Evolutionary conservation across 2,888 invertebrate genomes (phyloP).

Genomic region (Morinoia aosen): DNA sequence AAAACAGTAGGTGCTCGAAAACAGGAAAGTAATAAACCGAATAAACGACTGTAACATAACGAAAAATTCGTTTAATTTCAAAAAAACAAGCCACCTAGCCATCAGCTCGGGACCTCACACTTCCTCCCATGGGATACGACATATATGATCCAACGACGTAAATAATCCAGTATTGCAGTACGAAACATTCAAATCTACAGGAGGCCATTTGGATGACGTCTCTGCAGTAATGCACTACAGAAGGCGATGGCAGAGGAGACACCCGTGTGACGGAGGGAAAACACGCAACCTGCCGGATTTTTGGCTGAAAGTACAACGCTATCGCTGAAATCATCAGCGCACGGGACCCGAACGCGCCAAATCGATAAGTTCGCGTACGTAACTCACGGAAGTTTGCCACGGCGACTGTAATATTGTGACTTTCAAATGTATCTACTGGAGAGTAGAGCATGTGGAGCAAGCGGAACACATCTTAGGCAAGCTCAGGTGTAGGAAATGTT

Average conservation of each 20-base stretch:
- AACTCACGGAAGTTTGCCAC: background rate
- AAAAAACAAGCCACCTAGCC: too few relatives aligned
- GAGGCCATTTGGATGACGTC: background rate
- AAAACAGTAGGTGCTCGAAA: too few relatives aligned
- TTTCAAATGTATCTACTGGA: background rate
- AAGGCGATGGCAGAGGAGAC: background rate
- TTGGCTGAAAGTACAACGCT: background rate
- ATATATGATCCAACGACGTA: too few relatives aligned
- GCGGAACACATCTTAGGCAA: background rate
- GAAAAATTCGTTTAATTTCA: too few relatives aligned
- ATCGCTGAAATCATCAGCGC: background rate
- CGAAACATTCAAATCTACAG: background rate
- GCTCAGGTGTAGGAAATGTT: background rate
- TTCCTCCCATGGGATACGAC: too few relatives aligned
- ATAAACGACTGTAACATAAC: too few relatives aligned
- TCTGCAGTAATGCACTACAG: background rate
- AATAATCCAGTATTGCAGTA: too few relatives aligned
- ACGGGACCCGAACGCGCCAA: background rate
- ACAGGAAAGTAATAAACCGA: too few relatives aligned
- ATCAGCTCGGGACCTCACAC: too few relatives aligned
- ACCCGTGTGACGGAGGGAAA: background rate
- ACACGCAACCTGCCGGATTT: background rate
- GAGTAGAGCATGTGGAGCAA: background rate
- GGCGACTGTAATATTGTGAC: background rate
- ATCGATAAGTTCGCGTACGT: background rate